Conservation (phyloP, 2,113 vertebrate species). For the rabbit (Oryctolagus cuniculus) region DNA sequence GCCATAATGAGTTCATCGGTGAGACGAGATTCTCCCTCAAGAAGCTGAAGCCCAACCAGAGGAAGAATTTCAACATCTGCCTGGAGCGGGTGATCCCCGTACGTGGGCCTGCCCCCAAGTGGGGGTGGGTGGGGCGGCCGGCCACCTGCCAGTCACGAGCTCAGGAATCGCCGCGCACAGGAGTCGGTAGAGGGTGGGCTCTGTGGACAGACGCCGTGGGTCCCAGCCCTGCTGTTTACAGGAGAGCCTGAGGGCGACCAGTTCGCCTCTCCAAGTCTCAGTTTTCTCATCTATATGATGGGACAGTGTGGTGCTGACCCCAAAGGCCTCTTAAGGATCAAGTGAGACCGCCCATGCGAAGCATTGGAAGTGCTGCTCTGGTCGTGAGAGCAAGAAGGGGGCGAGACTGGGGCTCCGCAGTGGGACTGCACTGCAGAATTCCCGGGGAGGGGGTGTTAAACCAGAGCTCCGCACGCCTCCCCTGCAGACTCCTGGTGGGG, state of each 20-base stretch:
- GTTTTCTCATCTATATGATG: background rate
- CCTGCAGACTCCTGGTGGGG: background rate
- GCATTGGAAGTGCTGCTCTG: fast-evolving
- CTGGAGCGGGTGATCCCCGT: conserved; percentile 96
- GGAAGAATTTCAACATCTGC: conserved; percentile 97
- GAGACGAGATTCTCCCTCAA: conserved; percentile 97
- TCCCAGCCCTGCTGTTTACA: background rate
- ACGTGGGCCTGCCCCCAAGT: conserved; percentile 69
- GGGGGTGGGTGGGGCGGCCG: too few relatives aligned
- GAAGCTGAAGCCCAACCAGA: conserved; percentile 96
- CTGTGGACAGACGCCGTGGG: background rate
- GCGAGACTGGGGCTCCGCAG: fast-evolving
- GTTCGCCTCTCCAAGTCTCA: background rate
- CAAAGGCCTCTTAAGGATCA: background rate
- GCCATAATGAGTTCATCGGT: conserved; percentile 98
- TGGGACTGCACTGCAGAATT: background rate
- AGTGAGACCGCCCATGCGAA: fast-evolving
- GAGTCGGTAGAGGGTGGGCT: background rate
- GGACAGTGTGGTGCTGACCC: background rate
- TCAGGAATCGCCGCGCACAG: background rate
- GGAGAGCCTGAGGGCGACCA: background rate
- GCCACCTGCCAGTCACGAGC: background rate
- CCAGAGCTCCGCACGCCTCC: background rate
- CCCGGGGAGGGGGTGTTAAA: background rate
- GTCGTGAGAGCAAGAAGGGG: background rate